Conservation (phyloP, 2,888 invertebrate genomes). For the Unio delphinus region DNA sequence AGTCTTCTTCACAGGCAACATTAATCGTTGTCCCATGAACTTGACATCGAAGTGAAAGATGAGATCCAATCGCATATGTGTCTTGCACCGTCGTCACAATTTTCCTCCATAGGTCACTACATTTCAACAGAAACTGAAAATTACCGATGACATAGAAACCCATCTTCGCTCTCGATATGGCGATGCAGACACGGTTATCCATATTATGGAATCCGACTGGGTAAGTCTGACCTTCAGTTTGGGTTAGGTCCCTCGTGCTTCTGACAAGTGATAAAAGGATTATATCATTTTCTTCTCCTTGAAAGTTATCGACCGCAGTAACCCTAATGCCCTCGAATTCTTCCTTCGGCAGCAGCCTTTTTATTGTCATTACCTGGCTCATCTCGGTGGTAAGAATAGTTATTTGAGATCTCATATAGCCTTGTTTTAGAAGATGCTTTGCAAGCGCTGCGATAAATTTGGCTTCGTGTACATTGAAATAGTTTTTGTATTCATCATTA, state of each 20-base stretch:
- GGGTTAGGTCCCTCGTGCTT: conserved; percentile 42
- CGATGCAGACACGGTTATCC: conserved; percentile 67
- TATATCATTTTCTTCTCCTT: conserved; percentile 71
- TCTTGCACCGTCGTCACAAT: conserved; percentile 33
- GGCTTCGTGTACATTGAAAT: conserved; percentile 35
- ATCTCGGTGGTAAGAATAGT: conserved; percentile 67
- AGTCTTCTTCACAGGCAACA: conserved; percentile 31
- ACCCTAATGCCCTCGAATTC: conserved; percentile 49
- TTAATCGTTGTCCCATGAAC: conserved; percentile 39
- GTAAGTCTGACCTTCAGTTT: background rate
- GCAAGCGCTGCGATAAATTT: conserved; percentile 42
- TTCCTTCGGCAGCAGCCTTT: conserved; percentile 41
- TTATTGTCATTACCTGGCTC: conserved; percentile 56
- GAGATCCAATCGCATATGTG: conserved; percentile 15
- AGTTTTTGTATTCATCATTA: conserved; percentile 28
- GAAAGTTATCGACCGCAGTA: conserved; percentile 66
- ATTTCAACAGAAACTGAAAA: conserved; percentile 34
- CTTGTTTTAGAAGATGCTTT: conserved; percentile 62
- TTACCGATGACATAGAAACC: conserved; percentile 70
- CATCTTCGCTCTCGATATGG: conserved; percentile 66
- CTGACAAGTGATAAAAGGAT: conserved; percentile 69
- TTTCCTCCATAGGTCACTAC: conserved; percentile 36
- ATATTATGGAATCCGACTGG: conserved; percentile 62
- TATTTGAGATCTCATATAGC: conserved; percentile 56
- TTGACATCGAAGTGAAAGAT: conserved; percentile 46